Base-by-base conservation (phyloP, 2,888 invertebrate genomes). In the Heliconius sara region DNA sequence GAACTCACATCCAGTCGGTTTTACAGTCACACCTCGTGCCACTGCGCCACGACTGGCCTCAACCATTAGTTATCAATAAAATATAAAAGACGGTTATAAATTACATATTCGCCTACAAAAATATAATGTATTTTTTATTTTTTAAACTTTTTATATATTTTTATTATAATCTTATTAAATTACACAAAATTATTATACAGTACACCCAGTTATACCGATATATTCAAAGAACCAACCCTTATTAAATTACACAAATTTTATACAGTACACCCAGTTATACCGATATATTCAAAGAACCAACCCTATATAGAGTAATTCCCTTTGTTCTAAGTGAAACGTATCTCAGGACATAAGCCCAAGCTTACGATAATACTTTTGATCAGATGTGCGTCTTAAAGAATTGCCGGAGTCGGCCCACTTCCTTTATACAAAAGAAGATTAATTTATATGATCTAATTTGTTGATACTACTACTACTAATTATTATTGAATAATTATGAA, bases 301-400 rank as follows among this genome's bases (percentile, higher is more conserved):
- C 70, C 70, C 70, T 70, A 47, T 1, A 3, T 47, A 25, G 25
- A 16, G 43, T 47, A 70, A 75, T 65, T 76, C 57, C 79, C 81
- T 81, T 83, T 83, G 78, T 79, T 80, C 79, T 83, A 76, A 77
- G 78, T 79, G 79, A 81, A 81, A 82, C 82, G 77, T 82, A 81
- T 78, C 79, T 82, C 81, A 81, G 82, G 78, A 82, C 79, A 77
- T 78, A 65, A 80, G 76, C 76, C 68, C 73, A 78, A 79, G 76
- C 76, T 74, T 80, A 65, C 70, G 77, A 82, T 81, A 79, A 75
- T 52, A 76, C 25, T 76, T 66, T 74, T 68, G 75, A 76, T 76
- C 75, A 80, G 43, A 67, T 63, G 70, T 77, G 63, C 39, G 47
- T 63, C 63, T 52, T 52, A 74, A 16, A 73, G 34, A 60, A 60